Base-by-base conservation (phyloP, 1,140 invertebrate species). In the Lycorma delicatula region DNA sequence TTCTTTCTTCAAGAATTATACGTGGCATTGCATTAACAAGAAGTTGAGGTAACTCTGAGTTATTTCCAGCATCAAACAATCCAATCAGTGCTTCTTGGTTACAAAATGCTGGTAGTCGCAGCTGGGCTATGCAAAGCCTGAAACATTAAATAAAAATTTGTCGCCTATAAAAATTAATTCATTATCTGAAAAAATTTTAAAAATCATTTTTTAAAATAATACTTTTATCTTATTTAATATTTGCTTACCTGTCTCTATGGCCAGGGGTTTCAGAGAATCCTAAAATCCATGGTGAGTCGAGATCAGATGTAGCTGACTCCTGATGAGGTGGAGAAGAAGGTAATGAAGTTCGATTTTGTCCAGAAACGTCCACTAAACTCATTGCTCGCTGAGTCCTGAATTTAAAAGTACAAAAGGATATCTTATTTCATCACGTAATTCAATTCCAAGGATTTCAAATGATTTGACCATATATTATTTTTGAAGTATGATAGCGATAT, bases 251-350 rank as follows among this genome's bases (percentile, higher is more conserved):
- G 64, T 85, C 78, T 61, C 78, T 77, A 58, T 79, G 80, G 31
- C 87, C 87, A 1, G 87, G 79, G n/a, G 87, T 85, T 74, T 91
- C 87, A 1, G 87, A 87, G 72, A 91, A 91, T 44, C 88, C 87
- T n/a, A 88, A 74, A 28, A 76, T 79, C 88, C 87, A 91, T 1
- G 83, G 82, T 7, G 79, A 50, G 79, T 54, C 77, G 1, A 72
- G 73, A 55, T 72, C 75, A 52, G 79, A 75, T 58, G 75, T 76
- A 52, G 72, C 73, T 51, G 70, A 75, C 67, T 80, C 79, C 62
- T 82, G 81, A 36, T 80, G 76, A 65, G 78, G 78, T 11, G 83
- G 79, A 64, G 78, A 71, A 3, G 83, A 78, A 52, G 84, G 83
- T 16, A 85, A 63, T 54, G 75, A 79, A 0, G 77, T 77, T 29